Evolutionary conservation across 2,113 vertebrate species (phyloP), one percentile per base, ranked within the genome.

Genomic region (Galemys pyrenaicus): DNA sequence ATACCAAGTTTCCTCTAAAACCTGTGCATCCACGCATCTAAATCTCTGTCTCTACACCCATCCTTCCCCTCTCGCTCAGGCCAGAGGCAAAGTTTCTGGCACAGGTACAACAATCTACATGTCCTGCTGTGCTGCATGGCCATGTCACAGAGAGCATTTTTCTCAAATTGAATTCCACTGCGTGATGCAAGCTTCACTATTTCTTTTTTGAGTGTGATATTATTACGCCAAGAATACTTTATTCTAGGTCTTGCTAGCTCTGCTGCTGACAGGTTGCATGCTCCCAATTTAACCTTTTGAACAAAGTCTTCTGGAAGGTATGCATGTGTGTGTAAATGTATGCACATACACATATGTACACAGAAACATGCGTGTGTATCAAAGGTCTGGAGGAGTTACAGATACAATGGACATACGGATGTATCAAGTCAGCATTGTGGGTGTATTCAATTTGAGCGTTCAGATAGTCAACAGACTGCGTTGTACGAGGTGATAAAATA

Each of bases 221-320:
- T 81, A 77, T 56, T 68, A 79, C 37, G 65, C 51, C 60, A 78
- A 77, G n/a, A 75, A 78, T 37, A n/a, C 24, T 75, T 37, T 35
- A 22, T 49, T 78, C 60, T 51, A 85, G 37, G 73, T 94, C 75
- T 82, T 73, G 24, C 49, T 60, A 83, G 46, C 44, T 89, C 41
- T 39, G 56, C n/a, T 78, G 9, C 30, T 89, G 51, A 58, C 46
- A 30, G 71, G 83, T 22, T 68, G 9, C 30, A 46, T 30, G 26
- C 13, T 91, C 81, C 17, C 12, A n/a, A 26, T 65, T 71, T 58
- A 46, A 82, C 2, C 11, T 75, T 88, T 41, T 68, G 20, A 92
- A 79, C 24, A 74, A 73, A 80, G 22, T 37, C 19, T 77, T 65
- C 32, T 62, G 49, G 75, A 70, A 86, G 62, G 46, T 51, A 54